Evolutionary conservation across 2,888 invertebrate species (phyloP).

Genomic region (Diarsia brunnea): DNA sequence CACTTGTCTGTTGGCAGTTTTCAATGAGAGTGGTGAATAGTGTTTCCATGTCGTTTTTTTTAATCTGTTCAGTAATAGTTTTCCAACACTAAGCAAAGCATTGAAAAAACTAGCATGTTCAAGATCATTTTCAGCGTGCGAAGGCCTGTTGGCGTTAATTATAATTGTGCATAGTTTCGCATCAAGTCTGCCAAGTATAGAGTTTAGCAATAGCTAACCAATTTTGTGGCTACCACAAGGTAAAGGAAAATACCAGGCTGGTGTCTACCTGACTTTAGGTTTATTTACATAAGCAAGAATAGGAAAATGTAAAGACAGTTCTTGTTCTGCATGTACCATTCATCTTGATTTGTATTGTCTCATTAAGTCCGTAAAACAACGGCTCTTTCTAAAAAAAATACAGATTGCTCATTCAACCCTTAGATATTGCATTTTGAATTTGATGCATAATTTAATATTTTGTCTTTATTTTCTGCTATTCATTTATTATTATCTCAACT

Average conservation of each 20-base stretch:
- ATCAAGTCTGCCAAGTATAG: neutral
- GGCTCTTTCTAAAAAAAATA: no score
- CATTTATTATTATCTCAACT: no score
- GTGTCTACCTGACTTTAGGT: neutral
- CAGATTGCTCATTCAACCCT: no score
- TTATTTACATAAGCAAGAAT: no score
- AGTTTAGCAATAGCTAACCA: conserved; percentile 13
- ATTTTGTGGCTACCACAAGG: conserved; percentile 17
- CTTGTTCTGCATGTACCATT: neutral
- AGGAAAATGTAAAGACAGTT: neutral
- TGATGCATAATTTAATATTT: no score
- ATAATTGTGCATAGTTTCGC: conserved; percentile 20
- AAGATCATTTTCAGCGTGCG: conserved; percentile 22
- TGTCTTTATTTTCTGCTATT: no score
- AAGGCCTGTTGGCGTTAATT: conserved; percentile 10
- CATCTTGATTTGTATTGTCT: no score
- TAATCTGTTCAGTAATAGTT: neutral
- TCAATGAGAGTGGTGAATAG: neutral
- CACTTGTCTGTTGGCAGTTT: neutral
- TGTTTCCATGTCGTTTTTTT: neutral
- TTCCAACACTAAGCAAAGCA: neutral
- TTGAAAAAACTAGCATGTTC: neutral
- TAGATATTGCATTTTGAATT: no score
- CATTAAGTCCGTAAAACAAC: no score
- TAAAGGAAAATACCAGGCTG: neutral